phyloP scores from a whole-genome alignment of 1,140 invertebrate genomes.

The Bombus affinis region DNA sequence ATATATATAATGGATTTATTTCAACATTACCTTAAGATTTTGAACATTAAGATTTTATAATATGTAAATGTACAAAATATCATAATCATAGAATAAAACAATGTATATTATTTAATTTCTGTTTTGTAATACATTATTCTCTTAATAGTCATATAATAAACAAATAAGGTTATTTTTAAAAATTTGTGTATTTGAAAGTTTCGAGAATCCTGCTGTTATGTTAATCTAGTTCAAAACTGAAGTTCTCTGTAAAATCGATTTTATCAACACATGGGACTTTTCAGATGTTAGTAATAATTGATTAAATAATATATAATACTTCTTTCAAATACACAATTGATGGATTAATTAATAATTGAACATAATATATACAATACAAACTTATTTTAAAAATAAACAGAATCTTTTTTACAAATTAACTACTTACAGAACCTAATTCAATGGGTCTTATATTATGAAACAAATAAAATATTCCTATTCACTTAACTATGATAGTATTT shows the following conservation, averaged over 20 bases:
- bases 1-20: conserved; percentile 68
- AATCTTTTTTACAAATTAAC: conserved; percentile 15
- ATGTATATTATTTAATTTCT: conserved; percentile 66
- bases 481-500: conserved; percentile 13
- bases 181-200: conserved; percentile 72
- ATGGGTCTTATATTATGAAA: not conserved
- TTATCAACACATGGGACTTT: conserved; percentile 11
- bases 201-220: conserved; percentile 56
- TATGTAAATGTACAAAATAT: conserved; percentile 77
- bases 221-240: conserved; percentile 35
- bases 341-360: conserved; percentile 30
- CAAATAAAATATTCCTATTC: conserved; percentile 4
- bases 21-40: conserved; percentile 72
- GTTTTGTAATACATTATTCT: conserved; percentile 63
- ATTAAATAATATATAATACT: conserved; percentile 53
- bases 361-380: conserved; percentile 41
- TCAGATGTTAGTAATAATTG: conserved; percentile 8
- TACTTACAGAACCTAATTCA: not conserved
- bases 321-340: conserved; percentile 60
- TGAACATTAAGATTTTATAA: conserved; percentile 77
- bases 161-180: conserved; percentile 67
- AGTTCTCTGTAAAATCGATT: conserved; percentile 8
- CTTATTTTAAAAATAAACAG: not conserved
- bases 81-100: conserved; percentile 75
- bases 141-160: conserved; percentile 68